A percentile compares a stretch with the other conserved stretches of the same genome.
Conservation (phyloP, 2,113 vertebrate genomes). For the Ginglymostoma cirratum region DNA sequence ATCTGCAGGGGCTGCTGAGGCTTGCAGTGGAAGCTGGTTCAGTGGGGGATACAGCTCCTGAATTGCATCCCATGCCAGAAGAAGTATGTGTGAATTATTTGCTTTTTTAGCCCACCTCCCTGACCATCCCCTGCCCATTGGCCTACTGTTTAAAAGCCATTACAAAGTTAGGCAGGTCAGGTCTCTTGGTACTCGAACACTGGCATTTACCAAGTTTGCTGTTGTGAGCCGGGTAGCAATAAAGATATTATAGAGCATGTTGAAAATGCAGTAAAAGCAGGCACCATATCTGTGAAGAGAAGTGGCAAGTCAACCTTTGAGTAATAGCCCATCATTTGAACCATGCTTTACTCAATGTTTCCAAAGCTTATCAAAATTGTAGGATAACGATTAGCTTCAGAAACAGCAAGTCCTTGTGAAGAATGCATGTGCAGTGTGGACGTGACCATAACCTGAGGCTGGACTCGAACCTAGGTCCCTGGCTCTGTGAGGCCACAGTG, state of each 20-base stretch:
- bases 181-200: background rate
- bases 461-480: too few species aligned
- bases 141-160: background rate
- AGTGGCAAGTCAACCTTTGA: background rate
- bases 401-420: too few species aligned
- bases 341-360: background rate
- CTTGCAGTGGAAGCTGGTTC: slow-evolving; percentile 76
- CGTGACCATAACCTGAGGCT: too few species aligned
- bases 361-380: background rate
- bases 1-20: slow-evolving; percentile 72
- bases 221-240: background rate
- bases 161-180: background rate
- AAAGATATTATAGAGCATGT: background rate
- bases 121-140: background rate
- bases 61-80: slow-evolving; percentile 68
- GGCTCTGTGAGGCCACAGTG: too few species aligned
- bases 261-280: background rate
- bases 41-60: slow-evolving; percentile 53
- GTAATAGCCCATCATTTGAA: background rate
- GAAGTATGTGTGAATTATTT: slow-evolving; percentile 56
- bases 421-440: too few species aligned
- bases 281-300: background rate
- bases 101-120: background rate
- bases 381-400: too few species aligned
- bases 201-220: background rate